phyloP scores from a whole-genome alignment of 2,113 vertebrate species.

The Perccottus glenii region DNA sequence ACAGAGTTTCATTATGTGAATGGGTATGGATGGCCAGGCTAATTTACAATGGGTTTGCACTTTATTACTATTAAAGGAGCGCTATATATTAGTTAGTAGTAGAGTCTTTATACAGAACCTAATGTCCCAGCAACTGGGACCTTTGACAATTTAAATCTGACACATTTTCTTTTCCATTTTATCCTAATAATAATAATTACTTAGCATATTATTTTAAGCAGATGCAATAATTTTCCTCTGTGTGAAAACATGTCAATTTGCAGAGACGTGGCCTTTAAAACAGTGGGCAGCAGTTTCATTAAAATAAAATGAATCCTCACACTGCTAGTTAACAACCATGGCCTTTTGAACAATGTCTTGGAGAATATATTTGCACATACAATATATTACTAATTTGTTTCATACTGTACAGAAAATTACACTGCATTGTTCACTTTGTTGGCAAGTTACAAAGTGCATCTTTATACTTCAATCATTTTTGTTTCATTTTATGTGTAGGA shows the following conservation, averaged over 20 bases:
- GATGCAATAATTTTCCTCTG: not conserved
- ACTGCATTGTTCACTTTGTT: not conserved
- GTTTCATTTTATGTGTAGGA: too few species aligned
- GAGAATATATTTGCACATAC: too few species aligned
- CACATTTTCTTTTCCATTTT: not conserved
- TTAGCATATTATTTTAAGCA: not conserved
- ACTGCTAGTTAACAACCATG: not conserved
- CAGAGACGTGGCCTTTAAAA: not conserved
- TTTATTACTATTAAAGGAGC: too few species aligned
- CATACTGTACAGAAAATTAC: not conserved
- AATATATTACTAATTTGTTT: too few species aligned
- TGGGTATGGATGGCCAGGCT: too few species aligned
- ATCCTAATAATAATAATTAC: not conserved
- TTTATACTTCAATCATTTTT: too few species aligned
- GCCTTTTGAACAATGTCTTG: too few species aligned
- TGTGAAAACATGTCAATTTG: conserved; percentile 2
- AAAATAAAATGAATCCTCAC: not conserved
- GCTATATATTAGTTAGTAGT: too few species aligned
- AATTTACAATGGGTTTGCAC: too few species aligned
- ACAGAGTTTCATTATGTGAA: too few species aligned
- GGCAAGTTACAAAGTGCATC: too few species aligned
- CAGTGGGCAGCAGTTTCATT: not conserved
- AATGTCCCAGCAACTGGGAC: not conserved
- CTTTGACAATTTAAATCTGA: not conserved
- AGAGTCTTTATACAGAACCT: not conserved